A percentile compares a stretch with the other conserved stretches of the same genome.
phyloP scores from a whole-genome alignment of 2,888 invertebrate genomes.

The Drosophila hamatofila region DNA sequence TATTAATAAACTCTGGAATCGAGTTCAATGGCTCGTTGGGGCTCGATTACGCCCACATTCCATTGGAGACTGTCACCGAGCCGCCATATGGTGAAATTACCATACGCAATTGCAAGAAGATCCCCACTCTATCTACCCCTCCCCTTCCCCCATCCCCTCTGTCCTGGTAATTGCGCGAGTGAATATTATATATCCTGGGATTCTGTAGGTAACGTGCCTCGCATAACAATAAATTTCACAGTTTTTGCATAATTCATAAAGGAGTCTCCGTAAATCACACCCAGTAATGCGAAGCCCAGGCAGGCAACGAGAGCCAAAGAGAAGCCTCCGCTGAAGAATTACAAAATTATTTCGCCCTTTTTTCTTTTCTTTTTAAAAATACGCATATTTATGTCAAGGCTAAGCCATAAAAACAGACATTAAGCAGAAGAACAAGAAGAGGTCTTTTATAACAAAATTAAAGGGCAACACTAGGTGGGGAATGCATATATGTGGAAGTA shows the following conservation, averaged over 20 bases:
- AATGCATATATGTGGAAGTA: not conserved
- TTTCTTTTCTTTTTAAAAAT: conserved; percentile 8
- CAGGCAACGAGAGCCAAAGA: conserved; percentile 11
- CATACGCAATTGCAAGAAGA: not conserved
- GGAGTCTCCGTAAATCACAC: conserved; percentile 59
- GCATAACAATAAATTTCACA: conserved; percentile 24
- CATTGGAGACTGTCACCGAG: conserved; percentile 26
- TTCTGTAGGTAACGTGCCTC: conserved; percentile 29
- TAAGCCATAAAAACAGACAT: conserved; percentile 29
- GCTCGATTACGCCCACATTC: conserved; percentile 47
- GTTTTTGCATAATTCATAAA: conserved; percentile 49
- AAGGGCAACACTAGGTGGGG: not conserved
- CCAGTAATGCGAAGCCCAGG: conserved; percentile 41
- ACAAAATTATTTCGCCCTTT: conserved; percentile 10
- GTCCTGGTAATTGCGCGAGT: conserved; percentile 36
- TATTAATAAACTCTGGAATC: conserved; percentile 40
- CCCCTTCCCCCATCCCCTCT: not conserved
- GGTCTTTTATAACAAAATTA: not conserved
- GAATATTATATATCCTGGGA: conserved; percentile 48
- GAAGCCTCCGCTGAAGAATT: conserved; percentile 25
- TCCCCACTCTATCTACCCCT: not conserved
- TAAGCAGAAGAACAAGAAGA: conserved; percentile 6
- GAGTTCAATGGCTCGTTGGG: conserved; percentile 46
- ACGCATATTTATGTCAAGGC: conserved; percentile 66
- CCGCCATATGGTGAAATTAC: conserved; percentile 13